Base-by-base conservation (phyloP, 2,113 vertebrate genomes). In the Pseudorectes ferrugineus region DNA sequence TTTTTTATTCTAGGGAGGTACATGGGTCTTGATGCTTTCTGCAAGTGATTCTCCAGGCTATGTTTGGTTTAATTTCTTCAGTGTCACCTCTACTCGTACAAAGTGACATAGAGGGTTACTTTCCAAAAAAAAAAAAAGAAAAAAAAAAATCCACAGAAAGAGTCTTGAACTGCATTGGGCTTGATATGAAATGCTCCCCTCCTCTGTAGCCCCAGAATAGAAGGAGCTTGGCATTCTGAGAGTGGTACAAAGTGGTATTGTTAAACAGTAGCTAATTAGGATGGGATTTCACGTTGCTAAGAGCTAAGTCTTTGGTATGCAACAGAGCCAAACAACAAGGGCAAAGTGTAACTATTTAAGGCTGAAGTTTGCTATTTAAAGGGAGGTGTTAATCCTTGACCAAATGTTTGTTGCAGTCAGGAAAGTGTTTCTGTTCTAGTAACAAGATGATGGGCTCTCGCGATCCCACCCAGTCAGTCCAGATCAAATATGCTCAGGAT, bases 231-330 rank as follows among this genome's bases (percentile, higher is more conserved):
- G 79, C 78, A 71, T 95, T 95, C 95, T 97, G 85, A 96, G 80
- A 85, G 81, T 58, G 57, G 90, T 95, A 98, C 97, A 97, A 98
- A 97, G 93, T 94, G 71, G 93, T 96, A 98, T 98, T 98, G 97
- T 98, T 96, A 91, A 97, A 92, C 91, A 63, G 42, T 67, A 94
- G 91, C 94, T 97, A 96, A 94, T 97, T 98, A 94, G 81, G 94
- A 96, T 97, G 94, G 92, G 95, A 93, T 98, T 98, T 98, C 97
- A 67, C 38, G 96, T 98, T 97, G 94, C 97, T 96, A 93, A 97
- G 97, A 97, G 95, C 97, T 97, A 94, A 92, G 51, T 79, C 93
- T 96, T 97, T 92, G 95, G 96, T 92, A 96, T 97, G 95, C 93
- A 92, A 38, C 57, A 85, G 75, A 94, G 58, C 87, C 94, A 95